Conservation (phyloP, 2,113 vertebrate genomes). For the Elgaria multicarinata region DNA sequence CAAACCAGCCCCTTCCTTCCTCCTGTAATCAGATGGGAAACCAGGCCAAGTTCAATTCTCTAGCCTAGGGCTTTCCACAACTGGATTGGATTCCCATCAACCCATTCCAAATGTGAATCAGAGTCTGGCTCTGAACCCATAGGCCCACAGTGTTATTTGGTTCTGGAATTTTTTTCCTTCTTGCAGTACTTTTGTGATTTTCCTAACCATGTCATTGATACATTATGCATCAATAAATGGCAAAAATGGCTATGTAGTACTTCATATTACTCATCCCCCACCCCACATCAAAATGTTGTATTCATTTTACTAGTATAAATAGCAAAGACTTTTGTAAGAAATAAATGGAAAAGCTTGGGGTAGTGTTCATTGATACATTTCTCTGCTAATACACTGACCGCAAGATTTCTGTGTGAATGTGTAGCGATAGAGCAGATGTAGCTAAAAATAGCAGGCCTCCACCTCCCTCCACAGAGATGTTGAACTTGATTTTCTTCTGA, state of each 20-base stretch:
- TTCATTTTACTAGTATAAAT: background rate
- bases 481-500: conserved; percentile 76
- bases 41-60: too few relatives aligned
- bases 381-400: conserved; percentile 39
- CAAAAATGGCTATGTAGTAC: background rate
- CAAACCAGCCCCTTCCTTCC: too few relatives aligned
- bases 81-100: too few relatives aligned
- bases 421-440: conserved; percentile 62
- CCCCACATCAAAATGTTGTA: background rate
- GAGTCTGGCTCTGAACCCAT: too few relatives aligned
- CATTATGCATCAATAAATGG: background rate
- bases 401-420: conserved; percentile 42
- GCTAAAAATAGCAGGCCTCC: conserved; percentile 65
- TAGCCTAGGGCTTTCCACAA: too few relatives aligned
- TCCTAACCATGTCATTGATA: background rate
- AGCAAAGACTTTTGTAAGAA: background rate
- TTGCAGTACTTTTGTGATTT: background rate
- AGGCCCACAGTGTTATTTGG: background rate
- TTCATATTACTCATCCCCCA: background rate
- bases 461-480: background rate
- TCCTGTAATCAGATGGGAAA: too few relatives aligned
- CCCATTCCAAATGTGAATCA: too few relatives aligned
- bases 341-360: background rate
- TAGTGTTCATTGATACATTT: background rate
- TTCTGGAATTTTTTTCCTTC: background rate